Evolutionary conservation across 2,888 invertebrate species (phyloP).

Genomic region (Biston betularia): DNA sequence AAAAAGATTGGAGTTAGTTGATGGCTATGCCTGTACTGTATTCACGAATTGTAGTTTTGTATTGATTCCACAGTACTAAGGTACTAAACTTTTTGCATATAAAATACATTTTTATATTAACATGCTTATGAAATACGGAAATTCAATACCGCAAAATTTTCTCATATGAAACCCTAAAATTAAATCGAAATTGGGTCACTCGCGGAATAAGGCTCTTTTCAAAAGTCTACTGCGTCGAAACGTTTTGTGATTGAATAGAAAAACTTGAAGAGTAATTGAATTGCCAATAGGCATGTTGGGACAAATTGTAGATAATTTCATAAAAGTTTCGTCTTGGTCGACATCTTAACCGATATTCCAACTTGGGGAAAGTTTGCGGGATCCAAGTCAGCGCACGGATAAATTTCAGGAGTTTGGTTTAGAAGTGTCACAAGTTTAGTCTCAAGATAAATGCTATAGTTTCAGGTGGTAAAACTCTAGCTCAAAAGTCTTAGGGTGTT

Average conservation of each 20-base stretch:
- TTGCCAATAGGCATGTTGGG: constrained; percentile 11
- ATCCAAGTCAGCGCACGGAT: constrained; percentile 15
- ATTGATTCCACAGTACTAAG: too few species aligned
- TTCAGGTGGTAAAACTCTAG: constrained; percentile 17
- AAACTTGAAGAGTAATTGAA: constrained; percentile 23
- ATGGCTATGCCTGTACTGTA: too few species aligned
- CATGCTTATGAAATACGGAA: background rate
- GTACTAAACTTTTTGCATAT: too few species aligned
- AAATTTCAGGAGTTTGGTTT: constrained; percentile 13
- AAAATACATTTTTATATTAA: background rate
- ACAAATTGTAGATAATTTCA: constrained; percentile 28
- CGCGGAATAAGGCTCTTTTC: background rate
- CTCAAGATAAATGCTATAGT: constrained; percentile 24
- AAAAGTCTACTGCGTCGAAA: background rate
- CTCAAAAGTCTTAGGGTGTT: background rate
- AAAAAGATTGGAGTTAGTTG: too few species aligned
- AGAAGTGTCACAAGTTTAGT: constrained; percentile 21
- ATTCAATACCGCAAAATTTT: constrained; percentile 6
- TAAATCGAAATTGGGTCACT: constrained; percentile 10
- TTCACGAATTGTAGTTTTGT: too few species aligned
- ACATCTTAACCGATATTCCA: constrained; percentile 14
- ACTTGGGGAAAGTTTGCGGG: constrained; percentile 18
- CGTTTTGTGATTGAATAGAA: constrained; percentile 17
- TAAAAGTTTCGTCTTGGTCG: constrained; percentile 24
- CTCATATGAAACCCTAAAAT: background rate